A percentile compares a stretch with the other conserved stretches of the same genome.
Conservation (phyloP, 2,888 invertebrate genomes). For the Leistus spinibarbis region DNA sequence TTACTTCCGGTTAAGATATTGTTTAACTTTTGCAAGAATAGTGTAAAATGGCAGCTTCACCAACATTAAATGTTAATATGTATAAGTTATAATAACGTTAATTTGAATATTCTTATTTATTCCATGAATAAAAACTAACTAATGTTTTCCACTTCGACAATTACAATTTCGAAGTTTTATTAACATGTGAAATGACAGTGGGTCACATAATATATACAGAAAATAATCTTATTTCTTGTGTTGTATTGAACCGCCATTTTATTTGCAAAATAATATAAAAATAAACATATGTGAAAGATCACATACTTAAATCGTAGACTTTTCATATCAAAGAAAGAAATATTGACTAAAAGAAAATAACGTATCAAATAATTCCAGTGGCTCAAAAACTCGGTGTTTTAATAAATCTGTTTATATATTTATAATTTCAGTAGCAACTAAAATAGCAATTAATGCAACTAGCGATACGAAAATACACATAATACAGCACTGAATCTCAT, state of each 20-base stretch:
- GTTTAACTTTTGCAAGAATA: too few relatives aligned
- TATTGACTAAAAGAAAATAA: conserved; percentile 10
- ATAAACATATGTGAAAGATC: conserved; percentile 20
- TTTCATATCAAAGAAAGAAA: conserved; percentile 7
- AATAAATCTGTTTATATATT: too few relatives aligned
- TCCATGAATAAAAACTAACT: background rate
- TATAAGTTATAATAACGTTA: background rate
- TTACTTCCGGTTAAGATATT: too few relatives aligned
- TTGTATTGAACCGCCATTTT: conserved; percentile 1
- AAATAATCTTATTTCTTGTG: too few relatives aligned
- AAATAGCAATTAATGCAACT: too few relatives aligned
- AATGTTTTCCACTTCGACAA: conserved; percentile 21
- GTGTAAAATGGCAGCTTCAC: too few relatives aligned
- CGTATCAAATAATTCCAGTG: too few relatives aligned
- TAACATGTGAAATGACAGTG: background rate
- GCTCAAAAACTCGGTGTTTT: too few relatives aligned
- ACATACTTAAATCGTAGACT: conserved; percentile 11
- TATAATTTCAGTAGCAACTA: too few relatives aligned
- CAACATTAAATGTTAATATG: background rate
- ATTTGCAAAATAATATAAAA: conserved; percentile 5
- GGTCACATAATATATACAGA: background rate
- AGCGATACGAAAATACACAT: too few relatives aligned
- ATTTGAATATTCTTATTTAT: background rate
- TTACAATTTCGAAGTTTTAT: conserved; percentile 19
- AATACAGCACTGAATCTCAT: too few relatives aligned